A percentile compares a stretch with the other conserved stretches of the same genome.
These are phyloP conservation scores for Brachyalestes nurse DNA, from an alignment of 2,797 vertebrate genomes.

Conservation along the genomic window DNA sequence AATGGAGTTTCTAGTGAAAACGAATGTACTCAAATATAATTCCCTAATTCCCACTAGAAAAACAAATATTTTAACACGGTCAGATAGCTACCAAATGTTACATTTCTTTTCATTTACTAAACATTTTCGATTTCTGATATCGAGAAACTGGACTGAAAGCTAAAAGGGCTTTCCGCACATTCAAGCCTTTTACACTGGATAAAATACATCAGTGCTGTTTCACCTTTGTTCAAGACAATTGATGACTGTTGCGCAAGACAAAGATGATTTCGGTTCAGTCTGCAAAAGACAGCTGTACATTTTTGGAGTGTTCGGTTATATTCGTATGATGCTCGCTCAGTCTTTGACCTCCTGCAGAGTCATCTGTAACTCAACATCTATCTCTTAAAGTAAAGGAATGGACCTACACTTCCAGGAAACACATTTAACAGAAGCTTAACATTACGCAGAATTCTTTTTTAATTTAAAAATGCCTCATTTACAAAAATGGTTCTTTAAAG, in stretches of 20 bases:
- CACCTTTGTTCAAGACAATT: background rate
- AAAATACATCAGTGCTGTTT: background rate
- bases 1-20: too few species aligned
- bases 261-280: background rate
- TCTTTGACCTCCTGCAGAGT: background rate
- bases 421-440: too few species aligned
- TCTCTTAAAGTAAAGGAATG: background rate
- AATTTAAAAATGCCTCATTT: background rate
- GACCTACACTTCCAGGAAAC: too few species aligned
- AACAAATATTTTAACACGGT: too few species aligned
- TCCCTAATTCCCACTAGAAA: too few species aligned
- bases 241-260: background rate
- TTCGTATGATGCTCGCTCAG: background rate
- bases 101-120: background rate
- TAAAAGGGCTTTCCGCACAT: background rate
- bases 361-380: background rate
- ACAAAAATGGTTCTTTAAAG: background rate
- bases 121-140: background rate
- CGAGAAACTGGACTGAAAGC: background rate
- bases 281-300: background rate
- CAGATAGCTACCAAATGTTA: too few species aligned
- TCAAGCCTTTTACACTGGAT: background rate
- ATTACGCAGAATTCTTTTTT: background rate
- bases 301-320: background rate
- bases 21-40: too few species aligned